Conservation (phyloP, 2,797 vertebrate genomes). For the Cygnus olor region DNA sequence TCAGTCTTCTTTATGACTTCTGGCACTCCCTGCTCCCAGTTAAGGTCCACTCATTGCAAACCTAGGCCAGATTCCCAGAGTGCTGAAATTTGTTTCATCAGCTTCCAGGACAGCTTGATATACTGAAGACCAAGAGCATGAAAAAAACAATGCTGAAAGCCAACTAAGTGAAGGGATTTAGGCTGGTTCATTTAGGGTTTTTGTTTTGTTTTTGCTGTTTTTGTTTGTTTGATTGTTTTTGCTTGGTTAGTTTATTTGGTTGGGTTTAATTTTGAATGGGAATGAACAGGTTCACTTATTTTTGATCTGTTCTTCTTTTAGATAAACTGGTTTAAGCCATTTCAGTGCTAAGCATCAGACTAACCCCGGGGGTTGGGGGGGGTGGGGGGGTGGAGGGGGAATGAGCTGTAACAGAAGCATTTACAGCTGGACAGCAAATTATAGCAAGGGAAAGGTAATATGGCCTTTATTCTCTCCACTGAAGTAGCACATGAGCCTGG, state of each 20-base stretch:
- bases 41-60: neutral
- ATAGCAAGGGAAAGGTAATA: neutral
- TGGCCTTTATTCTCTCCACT: neutral
- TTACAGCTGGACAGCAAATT: neutral
- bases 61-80: neutral
- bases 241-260: neutral
- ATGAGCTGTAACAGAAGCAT: neutral
- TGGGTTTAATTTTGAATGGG: neutral
- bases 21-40: neutral
- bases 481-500: rapidly evolving
- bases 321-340: neutral
- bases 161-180: constrained; percentile 10
- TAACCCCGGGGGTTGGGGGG: neutral
- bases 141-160: neutral
- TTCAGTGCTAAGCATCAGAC: neutral
- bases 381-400: neutral
- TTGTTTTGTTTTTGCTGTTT: neutral
- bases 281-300: neutral
- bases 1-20: constrained; percentile 1
- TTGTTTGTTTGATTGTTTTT: neutral
- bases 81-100: constrained; percentile 21
- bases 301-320: neutral
- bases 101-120: constrained; percentile 11
- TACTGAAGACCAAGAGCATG: neutral
- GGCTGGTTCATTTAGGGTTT: neutral